Conservation (phyloP, 2,888 invertebrate species). For the Rutpela maculata region DNA sequence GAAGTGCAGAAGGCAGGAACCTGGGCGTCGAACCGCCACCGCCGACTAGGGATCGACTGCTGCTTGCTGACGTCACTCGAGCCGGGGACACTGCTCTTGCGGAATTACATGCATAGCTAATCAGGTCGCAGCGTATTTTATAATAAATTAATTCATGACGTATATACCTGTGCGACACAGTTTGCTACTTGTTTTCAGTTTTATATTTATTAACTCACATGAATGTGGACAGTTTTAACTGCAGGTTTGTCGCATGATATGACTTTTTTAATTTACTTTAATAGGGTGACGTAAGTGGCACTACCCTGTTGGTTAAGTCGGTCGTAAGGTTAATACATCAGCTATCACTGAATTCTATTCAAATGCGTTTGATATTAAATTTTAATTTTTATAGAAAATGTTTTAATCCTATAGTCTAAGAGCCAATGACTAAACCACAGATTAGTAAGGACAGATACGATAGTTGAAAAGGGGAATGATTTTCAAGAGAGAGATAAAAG, state of each 20-base stretch:
- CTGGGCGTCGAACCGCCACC: conserved; percentile 18
- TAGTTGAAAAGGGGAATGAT: no score
- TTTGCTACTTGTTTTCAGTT: not conserved
- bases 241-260: not conserved
- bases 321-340: no score
- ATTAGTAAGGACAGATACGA: no score
- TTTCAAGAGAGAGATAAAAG: no score
- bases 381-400: no score
- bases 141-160: conserved; percentile 43
- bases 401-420: no score
- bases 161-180: conserved; percentile 9
- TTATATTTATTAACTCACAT: conserved; percentile 11
- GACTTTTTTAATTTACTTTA: not conserved
- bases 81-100: conserved; percentile 33
- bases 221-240: not conserved
- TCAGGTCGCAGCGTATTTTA: conserved; percentile 39
- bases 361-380: no score
- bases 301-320: no score
- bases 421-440: no score
- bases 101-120: conserved; percentile 41
- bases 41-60: conserved; percentile 20
- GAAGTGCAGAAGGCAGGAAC: conserved; percentile 27
- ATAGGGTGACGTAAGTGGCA: no score
- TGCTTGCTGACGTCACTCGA: conserved; percentile 35
- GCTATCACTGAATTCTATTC: no score